Evolutionary conservation across 2,113 vertebrate genomes (phyloP), one percentile per base, ranked within the genome.

Genomic region (Tetrax tetrax): DNA sequence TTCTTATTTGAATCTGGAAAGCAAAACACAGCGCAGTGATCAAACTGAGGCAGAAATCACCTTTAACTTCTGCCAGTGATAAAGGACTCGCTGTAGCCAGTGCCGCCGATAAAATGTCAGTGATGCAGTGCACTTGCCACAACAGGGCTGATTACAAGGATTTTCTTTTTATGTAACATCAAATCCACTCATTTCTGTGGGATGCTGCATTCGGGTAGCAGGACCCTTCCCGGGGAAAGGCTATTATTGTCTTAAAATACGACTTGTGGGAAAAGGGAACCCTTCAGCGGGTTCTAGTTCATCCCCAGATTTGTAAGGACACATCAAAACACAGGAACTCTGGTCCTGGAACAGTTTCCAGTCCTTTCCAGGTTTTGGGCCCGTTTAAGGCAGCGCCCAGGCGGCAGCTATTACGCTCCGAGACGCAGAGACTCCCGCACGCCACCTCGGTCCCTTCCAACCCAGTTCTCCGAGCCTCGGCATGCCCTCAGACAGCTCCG

Each of bases 371-470:
- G 41, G 41, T 43, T 43, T 71, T 87, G 78, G 53, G 48, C 23
- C 81, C 0, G 0, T 28, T 75, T 51, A 78, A 64, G 43, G 74
- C 33, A 70, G 35, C 4, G 24, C 17, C 45, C 35, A 24, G 17
- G 24, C 47, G 25, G 41, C 0, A 53, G 22, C 14, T 31, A 35
- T 3, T 13, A 35, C 37, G 5, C 50, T 22, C 37, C 2, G 37
- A 54, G 65, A 24, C 70, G 47, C 6, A 10, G 25, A 23, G 22
- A 14, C 19, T 25, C 28, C 53, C 11, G 43, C 4, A 4, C 0
- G 0, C 45, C 1, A 17, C 50, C 41, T 64, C 8, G 3, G 70
- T 24, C 87, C 27, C 79, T 21, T 20, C 59, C 56, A 33, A 33
- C 4, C 47, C 2, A 10, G 17, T 31, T 43, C 83, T 65, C 70